Conservation (phyloP, 2,113 vertebrate genomes). For the Empidonax traillii region DNA sequence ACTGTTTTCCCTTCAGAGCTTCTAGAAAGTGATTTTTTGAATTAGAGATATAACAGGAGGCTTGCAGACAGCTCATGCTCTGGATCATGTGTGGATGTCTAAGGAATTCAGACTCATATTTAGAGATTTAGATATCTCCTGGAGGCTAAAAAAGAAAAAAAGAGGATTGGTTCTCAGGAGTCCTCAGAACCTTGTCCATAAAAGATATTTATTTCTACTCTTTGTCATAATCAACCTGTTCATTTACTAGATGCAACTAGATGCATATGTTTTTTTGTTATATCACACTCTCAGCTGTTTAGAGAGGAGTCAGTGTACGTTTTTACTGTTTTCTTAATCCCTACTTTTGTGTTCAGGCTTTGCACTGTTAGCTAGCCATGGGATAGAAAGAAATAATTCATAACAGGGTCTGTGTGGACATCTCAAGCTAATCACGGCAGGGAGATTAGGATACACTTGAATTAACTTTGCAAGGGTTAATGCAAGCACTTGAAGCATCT, state of each 20-base stretch:
- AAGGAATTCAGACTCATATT: neutral
- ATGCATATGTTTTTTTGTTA: neutral
- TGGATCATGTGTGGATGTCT: neutral
- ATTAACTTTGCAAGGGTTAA: neutral
- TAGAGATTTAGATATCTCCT: neutral
- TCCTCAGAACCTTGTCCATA: neutral
- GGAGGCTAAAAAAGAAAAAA: neutral
- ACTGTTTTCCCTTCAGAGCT: neutral
- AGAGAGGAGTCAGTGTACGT: neutral
- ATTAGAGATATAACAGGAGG: neutral
- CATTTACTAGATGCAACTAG: accelerated
- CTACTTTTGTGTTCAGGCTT: neutral
- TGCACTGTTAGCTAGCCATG: neutral
- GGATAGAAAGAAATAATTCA: neutral
- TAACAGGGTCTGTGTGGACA: neutral
- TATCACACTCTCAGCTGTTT: neutral
- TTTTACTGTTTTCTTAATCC: neutral
- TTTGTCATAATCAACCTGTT: neutral
- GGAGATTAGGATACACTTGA: neutral
- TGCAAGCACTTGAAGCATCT: neutral
- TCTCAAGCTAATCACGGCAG: neutral
- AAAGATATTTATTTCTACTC: neutral
- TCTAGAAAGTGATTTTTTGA: neutral
- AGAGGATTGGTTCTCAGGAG: neutral
- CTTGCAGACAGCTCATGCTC: neutral